Base-by-base conservation (phyloP, 2,888 invertebrate genomes). In the Campopleginae sp. region DNA sequence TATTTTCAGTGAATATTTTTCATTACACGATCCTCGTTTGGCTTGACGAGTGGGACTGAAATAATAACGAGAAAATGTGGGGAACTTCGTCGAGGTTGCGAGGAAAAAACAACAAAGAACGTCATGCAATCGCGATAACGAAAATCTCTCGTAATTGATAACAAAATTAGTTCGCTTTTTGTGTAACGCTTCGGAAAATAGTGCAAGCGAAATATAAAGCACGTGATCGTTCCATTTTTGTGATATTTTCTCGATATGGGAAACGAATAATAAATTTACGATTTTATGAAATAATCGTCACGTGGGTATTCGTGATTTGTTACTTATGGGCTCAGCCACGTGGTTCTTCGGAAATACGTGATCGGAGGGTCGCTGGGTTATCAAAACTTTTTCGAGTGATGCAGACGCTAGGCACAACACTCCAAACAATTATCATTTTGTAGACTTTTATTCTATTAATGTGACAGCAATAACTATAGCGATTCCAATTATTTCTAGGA, bases 311-410 rank as follows among this genome's bases (percentile, higher is more conserved):
- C 74, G 70, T 75, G 78, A 82, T 31, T 38, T 27, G 85, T 65
- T 65, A 70, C 17, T 61, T 75, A 42, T 46, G 23, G 33, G 77
- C 51, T 31, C 58, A 51, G 66, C 77, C 84, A 85, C 85, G 82
- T 85, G 85, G 70, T 78, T 54, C 12, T 78, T 54, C 12, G 68
- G 44, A 61, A 63, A 82, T 77, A 68, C 77, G 78, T 65, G 82
- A 85, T 74, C 74, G 42, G n/a, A 68, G 82, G 84, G 77, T 84
- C 81, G 63, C 42, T 51, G 81, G 84, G 85, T 85, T 85, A 85
- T 85, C 85, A 23, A 58, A 23, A 42, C 27, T 68, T 63, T 44
- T 44, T 74, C 51, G 31, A 80, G 77, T 61, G 54, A 75, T 65
- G 65, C 68, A 78, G 51, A 61, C 31, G n/a, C 27, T 74, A 77